phyloP scores from a whole-genome alignment of 2,888 invertebrate genomes.

The Halocaridina rubra region DNA sequence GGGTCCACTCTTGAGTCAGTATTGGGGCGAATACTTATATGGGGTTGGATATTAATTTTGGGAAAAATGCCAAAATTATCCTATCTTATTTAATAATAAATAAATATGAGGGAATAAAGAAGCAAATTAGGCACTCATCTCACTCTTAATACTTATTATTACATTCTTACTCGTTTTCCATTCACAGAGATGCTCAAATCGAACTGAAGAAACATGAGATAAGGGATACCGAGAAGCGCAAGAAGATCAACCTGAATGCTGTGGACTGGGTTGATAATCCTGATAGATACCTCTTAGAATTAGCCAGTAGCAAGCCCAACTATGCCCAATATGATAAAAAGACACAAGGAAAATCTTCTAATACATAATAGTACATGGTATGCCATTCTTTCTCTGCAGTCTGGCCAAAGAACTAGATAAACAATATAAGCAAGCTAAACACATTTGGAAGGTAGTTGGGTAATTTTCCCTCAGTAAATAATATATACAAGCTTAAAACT shows the following conservation, averaged over 20 bases:
- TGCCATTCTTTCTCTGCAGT: too few relatives aligned
- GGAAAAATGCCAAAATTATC: neutral
- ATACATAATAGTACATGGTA: too few relatives aligned
- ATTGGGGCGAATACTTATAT: too few relatives aligned
- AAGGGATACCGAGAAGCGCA: slow-evolving; percentile 86
- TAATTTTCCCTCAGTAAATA: too few relatives aligned
- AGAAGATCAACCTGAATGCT: slow-evolving; percentile 86
- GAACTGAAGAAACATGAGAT: slow-evolving; percentile 93
- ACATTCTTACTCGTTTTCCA: slow-evolving; percentile 44
- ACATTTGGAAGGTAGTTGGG: too few relatives aligned
- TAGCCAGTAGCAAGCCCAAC: slow-evolving; percentile 49
- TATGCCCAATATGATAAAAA: slow-evolving; percentile 55
- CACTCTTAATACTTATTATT: neutral
- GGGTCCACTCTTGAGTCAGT: too few relatives aligned
- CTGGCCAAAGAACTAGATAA: too few relatives aligned
- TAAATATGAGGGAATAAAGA: neutral
- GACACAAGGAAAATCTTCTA: neutral
- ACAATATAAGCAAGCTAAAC: too few relatives aligned
- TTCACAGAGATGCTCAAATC: slow-evolving; percentile 80
- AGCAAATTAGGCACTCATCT: neutral
- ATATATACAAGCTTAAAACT: too few relatives aligned
- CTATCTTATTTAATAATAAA: neutral
- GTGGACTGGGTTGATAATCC: slow-evolving; percentile 97
- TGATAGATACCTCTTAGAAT: slow-evolving; percentile 87
- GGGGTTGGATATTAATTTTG: too few relatives aligned